Conservation (phyloP, 2,797 vertebrate species). For the Danio choprae region DNA sequence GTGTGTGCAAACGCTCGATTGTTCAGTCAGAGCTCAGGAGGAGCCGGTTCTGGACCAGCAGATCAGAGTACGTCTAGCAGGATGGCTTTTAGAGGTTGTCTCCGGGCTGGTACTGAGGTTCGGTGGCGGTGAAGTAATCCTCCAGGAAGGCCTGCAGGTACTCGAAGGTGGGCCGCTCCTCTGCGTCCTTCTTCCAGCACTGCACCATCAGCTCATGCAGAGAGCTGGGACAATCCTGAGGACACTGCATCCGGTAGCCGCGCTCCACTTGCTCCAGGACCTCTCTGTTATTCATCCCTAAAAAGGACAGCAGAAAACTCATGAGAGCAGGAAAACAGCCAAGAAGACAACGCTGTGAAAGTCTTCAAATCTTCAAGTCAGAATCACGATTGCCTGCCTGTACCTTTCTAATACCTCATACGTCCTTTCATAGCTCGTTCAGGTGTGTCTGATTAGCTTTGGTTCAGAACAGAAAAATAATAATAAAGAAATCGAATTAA, state of each 20-base stretch:
- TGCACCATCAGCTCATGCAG: constrained; percentile 97
- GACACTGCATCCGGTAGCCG: constrained; percentile 94
- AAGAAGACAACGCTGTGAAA: too few species aligned
- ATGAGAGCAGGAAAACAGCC: too few species aligned
- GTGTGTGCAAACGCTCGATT: neutral
- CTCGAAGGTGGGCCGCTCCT: constrained; percentile 96
- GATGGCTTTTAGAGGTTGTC: constrained; percentile 90
- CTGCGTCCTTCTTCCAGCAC: constrained; percentile 98
- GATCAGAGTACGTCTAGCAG: constrained; percentile 25
- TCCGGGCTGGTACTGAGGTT: constrained; percentile 97
- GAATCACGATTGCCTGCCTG: too few species aligned
- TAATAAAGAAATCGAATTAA: too few species aligned
- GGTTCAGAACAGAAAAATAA: too few species aligned
- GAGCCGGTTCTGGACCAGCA: constrained; percentile 35
- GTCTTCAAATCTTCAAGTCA: too few species aligned
- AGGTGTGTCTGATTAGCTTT: too few species aligned
- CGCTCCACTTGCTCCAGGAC: constrained; percentile 98
- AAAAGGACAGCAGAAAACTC: constrained; percentile 15
- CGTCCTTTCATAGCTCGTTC: too few species aligned
- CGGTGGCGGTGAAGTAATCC: constrained; percentile 98
- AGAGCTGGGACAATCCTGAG: constrained; percentile 94
- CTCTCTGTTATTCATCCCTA: constrained; percentile 98
- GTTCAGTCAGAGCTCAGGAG: constrained; percentile 23
- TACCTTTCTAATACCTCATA: too few species aligned
- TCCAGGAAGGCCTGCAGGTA: constrained; percentile 98